Evolutionary conservation across 1,140 invertebrate genomes (phyloP), one percentile per base, ranked within the genome.

Genomic region (Penaeus japonicus): DNA sequence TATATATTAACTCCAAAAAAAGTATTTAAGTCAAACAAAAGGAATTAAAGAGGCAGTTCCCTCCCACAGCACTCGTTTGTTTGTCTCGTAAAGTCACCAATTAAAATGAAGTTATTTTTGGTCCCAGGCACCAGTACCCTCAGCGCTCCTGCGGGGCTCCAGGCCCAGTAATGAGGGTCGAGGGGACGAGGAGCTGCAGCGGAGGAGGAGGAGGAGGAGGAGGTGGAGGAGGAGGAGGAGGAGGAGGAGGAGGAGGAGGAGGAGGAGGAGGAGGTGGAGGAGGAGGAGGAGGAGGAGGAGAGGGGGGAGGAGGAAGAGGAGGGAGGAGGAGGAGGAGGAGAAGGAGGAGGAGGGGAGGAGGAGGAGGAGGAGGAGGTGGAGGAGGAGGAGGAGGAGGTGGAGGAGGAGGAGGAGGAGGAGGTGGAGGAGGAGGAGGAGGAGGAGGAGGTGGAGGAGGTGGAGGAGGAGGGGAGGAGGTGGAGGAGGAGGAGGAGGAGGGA

Each of bases 91-190:
- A 87, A 87, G 85, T 87, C 85, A 87, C 78, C 79, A 75, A 82
- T 82, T 82, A 87, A 80, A 87, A 87, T 81, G 85, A 87, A 81
- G 59, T 82, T 82, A 82, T 87, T 87, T 87, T 81, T 78, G 78
- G 47, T 47, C 73, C 62, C 3, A 17, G 47, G 65, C 79, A 73
- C 35, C 70, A 73, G 85, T 39, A 32, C 85, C n/a, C 85, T 87
- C 79, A 87, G 73, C 81, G 79, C 59, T 75, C 85, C 73, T 35
- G 57, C 73, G 70, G 85, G 73, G 79, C 22, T 75, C 59, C 62
- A 87, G 47, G 73, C 62, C 77, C n/a, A 85, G 59, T 84, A 84
- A 84, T 73, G 65, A 75, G 65, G 35, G 22, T 1, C 27, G 35
- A 35, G 35, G 35, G 35, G 35, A 78, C 27, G 22, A 78, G 22